Percentiles rank a stretch among this genome's conserved stretches.
phyloP scores from a whole-genome alignment of 2,113 vertebrate genomes.

The Chaenogobius annularis region DNA sequence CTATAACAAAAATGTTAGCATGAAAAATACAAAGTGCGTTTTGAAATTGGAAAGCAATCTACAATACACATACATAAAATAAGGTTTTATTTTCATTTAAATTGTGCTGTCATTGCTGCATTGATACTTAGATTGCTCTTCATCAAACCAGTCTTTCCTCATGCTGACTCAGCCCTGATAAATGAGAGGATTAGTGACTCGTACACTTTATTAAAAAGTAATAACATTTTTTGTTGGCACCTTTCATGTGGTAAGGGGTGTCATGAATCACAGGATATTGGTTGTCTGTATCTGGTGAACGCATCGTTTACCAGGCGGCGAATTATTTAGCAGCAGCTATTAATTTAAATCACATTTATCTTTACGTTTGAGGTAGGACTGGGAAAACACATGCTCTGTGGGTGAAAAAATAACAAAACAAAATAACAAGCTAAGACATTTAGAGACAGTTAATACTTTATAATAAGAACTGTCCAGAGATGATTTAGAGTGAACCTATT shows the following conservation, averaged over 20 bases:
- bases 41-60: too few species aligned
- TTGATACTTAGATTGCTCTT: slow-evolving; percentile 44
- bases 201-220: slow-evolving; percentile 99
- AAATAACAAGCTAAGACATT: too few species aligned
- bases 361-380: slow-evolving; percentile 49
- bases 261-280: slow-evolving; percentile 99
- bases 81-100: neutral
- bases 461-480: too few species aligned
- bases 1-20: neutral
- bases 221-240: slow-evolving; percentile 99
- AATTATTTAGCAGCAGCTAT: slow-evolving; percentile 99
- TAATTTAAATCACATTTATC: slow-evolving; percentile 99
- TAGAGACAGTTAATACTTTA: neutral
- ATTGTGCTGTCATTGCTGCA: neutral
- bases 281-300: slow-evolving; percentile 99
- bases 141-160: slow-evolving; percentile 76
- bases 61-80: neutral
- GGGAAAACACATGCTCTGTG: slow-evolving; percentile 31
- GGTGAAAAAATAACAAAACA: neutral
- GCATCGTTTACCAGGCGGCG: slow-evolving; percentile 98
- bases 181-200: slow-evolving; percentile 96
- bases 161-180: slow-evolving; percentile 88
- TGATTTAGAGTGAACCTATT: too few species aligned
- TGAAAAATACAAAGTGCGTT: too few species aligned
- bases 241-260: slow-evolving; percentile 93